Base-by-base conservation (phyloP, 2,797 vertebrate species). In the Vireo griseus region DNA sequence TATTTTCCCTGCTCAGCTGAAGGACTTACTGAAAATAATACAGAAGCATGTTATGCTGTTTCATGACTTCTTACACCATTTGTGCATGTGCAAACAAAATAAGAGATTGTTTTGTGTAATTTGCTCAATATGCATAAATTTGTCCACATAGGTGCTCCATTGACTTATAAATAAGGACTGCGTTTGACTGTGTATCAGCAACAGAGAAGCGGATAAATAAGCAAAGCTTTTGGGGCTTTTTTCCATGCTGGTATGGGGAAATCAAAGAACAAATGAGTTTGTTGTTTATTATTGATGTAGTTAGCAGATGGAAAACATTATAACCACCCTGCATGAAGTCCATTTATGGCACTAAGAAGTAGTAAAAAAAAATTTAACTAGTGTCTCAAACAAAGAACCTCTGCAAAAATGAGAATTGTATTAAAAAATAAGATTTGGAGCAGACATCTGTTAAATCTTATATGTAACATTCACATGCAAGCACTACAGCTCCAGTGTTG, bases 91-190 rank as follows among this genome's bases (percentile, higher is more conserved):
- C 47, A 82, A 94, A 86, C 20, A 87, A 89, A 81, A 13, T 4
- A 48, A 50, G 57, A 78, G n/a, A 67, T 48, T 47, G 45, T 59
- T 89, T 82, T 52, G 9, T 71, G 20, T 47, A 13, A 77, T 90
- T 55, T 80, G 15, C 63, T 85, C 75, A 85, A 44, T 73, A 77
- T 80, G 48, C 21, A 80, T 76, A 71, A 54, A 87, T 73, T 77
- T 21, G 73, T 67, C 37, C 29, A 28, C 3, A 2, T 37, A 79
- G 33, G 55, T 4, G 1, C 12, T 59, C 31, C 42, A 54, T 4
- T 94, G 57, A 65, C 57, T 92, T 92, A 77, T 84, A 90, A 90
- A 67, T 39, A 88, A 83, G 28, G 40, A 47, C 24, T 83, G 28
- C 21, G 42, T 82, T 85, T 94, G 84, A 26, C 61, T 87, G 19